Evolutionary conservation across 2,888 invertebrate genomes (phyloP), one percentile per base, ranked within the genome.

Genomic region (Mesoligia furuncula): DNA sequence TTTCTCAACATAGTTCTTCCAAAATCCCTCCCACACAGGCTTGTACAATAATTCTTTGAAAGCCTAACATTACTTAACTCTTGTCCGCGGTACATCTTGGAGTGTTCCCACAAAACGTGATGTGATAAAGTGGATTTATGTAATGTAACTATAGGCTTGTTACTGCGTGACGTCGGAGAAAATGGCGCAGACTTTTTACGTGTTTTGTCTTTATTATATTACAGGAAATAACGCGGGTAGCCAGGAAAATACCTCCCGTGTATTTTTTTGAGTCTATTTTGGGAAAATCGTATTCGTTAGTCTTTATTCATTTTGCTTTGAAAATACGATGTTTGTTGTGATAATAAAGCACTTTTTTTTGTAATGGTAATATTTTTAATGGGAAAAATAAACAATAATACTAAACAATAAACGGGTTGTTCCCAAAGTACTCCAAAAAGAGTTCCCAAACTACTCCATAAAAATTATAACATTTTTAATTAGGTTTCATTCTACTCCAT

Each of bases 31-130:
- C 36, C 62, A 20, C 54, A 73, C n/a, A 69, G 45, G n/a, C 36
- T 31, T 51, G 42, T 20, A 59, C 83, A 84, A 89, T 89, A 85
- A 88, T 86, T 90, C 83, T 81, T 72, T 75, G 73, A 85, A 89
- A 89, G 89, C 90, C 90, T 76, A 79, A 80, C 89, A 89, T 89
- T 88, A 90, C 85, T 90, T 84, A 83, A 82, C 76, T 83, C 87
- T 73, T 87, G 87, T 80, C 80, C 78, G 68, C 64, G 77, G 77
- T 77, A 82, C 81, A 75, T 81, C 86, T 81, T 65, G 39, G 67
- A 72, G 68, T 72, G 83, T 51, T 83, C 73, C 20, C 42, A 82
- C 83, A 82, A 83, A 85, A 83, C 87, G 85, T 87, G 87, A 87
- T 78, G 81, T 76, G 81, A 80, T 87, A 86, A 88, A 86, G 64